Conservation (phyloP, 2,888 invertebrate genomes). For the Acutogordius australiensis region DNA sequence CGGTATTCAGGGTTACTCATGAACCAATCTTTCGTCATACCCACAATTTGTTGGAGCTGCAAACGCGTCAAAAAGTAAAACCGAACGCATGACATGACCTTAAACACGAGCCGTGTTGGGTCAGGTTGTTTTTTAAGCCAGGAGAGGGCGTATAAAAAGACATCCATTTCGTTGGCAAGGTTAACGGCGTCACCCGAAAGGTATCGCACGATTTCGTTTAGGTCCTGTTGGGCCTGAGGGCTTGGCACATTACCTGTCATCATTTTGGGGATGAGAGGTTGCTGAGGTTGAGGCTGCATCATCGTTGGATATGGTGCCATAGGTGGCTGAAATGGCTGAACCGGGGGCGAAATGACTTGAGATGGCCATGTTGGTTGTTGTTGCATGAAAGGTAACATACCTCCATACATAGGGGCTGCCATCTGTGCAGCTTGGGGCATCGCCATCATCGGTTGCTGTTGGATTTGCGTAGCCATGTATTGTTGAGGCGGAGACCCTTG, state of each 20-base stretch:
- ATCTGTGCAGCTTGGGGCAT: background rate
- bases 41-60: background rate
- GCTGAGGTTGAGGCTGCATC: background rate
- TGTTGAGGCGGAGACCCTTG: background rate
- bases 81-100: background rate
- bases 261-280: background rate
- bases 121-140: background rate
- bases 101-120: background rate
- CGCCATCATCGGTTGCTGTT: background rate
- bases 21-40: conserved; percentile 8
- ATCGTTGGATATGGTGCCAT: background rate
- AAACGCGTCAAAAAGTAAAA: background rate
- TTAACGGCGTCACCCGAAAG: background rate
- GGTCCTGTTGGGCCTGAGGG: no score
- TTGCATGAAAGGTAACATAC: no score
- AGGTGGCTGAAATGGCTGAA: no score
- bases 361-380: no score
- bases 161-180: conserved; percentile 1
- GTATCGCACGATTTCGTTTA: background rate
- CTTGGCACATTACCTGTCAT: no score
- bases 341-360: no score
- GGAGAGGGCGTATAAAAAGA: background rate
- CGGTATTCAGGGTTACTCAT: background rate
- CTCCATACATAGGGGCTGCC: background rate
- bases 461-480: background rate